phyloP scores from a whole-genome alignment of 1,140 invertebrate genomes.

The Palaemon carinicauda region DNA sequence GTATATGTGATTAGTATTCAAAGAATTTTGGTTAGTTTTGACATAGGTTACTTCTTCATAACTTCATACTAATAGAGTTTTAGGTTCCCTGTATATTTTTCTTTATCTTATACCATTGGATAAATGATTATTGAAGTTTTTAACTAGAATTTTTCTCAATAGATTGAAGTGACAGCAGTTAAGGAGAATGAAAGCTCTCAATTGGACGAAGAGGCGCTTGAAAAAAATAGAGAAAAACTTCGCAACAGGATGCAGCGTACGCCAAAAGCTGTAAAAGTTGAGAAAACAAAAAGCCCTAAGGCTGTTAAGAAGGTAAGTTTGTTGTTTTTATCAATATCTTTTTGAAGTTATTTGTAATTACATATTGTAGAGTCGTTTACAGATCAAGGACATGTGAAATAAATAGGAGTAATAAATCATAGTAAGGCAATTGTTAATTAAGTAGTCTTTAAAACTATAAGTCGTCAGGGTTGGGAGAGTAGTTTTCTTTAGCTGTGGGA shows the following conservation, averaged over 20 bases:
- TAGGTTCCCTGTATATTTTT: neutral
- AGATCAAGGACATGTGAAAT: no score
- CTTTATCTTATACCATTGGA: neutral
- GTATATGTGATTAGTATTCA: neutral
- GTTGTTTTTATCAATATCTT: neutral
- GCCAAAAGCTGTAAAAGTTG: conserved; percentile 57
- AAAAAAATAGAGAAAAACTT: conserved; percentile 62
- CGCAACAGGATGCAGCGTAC: conserved; percentile 59
- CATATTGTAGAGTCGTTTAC: neutral
- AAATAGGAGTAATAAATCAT: no score
- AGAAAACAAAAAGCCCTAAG: conserved; percentile 60
- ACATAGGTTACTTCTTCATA: no score
- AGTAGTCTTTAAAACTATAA: no score
- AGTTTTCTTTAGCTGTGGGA: no score
- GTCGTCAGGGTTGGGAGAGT: no score
- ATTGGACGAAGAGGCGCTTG: conserved; percentile 61
- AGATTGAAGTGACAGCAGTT: conserved; percentile 58
- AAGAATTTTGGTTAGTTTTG: no score
- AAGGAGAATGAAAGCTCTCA: conserved; percentile 62
- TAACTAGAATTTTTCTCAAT: neutral
- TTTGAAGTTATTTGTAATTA: neutral
- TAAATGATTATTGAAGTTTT: neutral
- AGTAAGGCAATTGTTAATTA: no score
- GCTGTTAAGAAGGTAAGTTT: conserved; percentile 53
- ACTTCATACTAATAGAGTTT: no score